A percentile compares a stretch with the other conserved stretches of the same genome.
Evolutionary conservation across 2,888 invertebrate genomes (phyloP).

Genomic region (Eutolmus rufibarbis): DNA sequence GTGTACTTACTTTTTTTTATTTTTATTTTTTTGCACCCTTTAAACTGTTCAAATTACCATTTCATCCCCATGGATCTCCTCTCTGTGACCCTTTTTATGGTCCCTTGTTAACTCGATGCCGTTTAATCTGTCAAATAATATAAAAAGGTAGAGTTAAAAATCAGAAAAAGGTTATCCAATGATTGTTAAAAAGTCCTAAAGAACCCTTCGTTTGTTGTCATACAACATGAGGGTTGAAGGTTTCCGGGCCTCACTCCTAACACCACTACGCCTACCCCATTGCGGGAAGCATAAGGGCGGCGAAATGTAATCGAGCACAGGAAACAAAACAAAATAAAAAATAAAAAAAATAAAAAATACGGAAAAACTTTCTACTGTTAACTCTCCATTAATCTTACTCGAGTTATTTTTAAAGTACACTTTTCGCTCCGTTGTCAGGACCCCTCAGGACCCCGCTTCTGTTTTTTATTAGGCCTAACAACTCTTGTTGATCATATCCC

Average conservation of each 20-base stretch:
- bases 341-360: neutral
- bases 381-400: neutral
- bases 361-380: neutral
- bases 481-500: neutral
- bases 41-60: neutral
- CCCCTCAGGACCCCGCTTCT: neutral
- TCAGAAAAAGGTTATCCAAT: neutral
- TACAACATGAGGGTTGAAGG: neutral
- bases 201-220: neutral
- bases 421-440: neutral
- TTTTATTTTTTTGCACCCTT: neutral
- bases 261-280: neutral
- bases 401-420: neutral
- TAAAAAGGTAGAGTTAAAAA: neutral
- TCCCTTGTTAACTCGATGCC: neutral
- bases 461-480: neutral
- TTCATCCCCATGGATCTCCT: neutral
- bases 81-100: neutral
- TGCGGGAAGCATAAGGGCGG: neutral
- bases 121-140: neutral
- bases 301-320: neutral
- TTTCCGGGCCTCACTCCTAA: neutral
- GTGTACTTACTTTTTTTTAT: neutral
- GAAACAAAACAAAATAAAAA: neutral
- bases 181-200: neutral